Conservation (phyloP, 2,113 vertebrate species). For the Lontra canadensis region DNA sequence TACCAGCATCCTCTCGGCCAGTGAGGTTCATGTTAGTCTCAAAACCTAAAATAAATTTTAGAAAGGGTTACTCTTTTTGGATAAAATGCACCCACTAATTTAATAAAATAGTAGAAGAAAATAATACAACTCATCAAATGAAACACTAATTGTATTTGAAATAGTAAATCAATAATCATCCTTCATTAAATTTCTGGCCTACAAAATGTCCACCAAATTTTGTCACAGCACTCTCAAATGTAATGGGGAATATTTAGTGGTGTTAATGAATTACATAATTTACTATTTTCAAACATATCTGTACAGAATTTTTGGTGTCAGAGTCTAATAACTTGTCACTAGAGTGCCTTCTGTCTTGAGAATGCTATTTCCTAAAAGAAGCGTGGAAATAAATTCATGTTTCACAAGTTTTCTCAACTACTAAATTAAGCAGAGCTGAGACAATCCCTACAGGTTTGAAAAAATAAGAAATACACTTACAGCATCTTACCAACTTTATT, state of each 20-base stretch:
- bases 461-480: neutral
- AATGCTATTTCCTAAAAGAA: neutral
- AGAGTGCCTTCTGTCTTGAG: neutral
- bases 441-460: neutral
- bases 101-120: neutral
- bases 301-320: neutral
- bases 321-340: neutral
- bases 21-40: slow-evolving; percentile 95
- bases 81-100: neutral
- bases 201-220: neutral
- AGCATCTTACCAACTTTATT: neutral
- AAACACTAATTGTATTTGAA: neutral
- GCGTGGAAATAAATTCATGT: neutral
- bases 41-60: slow-evolving; percentile 84
- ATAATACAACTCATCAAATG: neutral
- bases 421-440: neutral
- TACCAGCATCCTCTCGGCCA: slow-evolving; percentile 87
- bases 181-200: neutral
- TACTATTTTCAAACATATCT: neutral
- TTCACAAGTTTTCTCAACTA: neutral
- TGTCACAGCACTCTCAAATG: neutral
- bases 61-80: neutral
- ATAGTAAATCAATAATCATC: neutral
- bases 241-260: neutral
- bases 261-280: neutral